phyloP scores from a whole-genome alignment of 2,888 invertebrate species.

The Neoascia interrupta region DNA sequence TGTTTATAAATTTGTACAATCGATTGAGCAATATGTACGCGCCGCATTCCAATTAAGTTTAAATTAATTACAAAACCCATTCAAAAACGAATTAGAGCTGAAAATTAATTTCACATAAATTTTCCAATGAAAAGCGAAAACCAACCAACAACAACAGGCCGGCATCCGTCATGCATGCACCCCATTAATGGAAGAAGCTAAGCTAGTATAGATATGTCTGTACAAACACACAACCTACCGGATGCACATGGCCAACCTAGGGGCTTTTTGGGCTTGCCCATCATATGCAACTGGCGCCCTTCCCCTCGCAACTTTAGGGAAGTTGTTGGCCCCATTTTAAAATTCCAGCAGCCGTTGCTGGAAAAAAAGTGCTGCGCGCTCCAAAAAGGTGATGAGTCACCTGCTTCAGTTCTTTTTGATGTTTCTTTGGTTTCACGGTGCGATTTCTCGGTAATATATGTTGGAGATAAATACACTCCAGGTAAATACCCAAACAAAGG shows the following conservation, averaged over 20 bases:
- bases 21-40: slow-evolving; percentile 42
- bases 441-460: slow-evolving; percentile 5
- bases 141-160: slow-evolving; percentile 6
- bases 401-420: slow-evolving; percentile 50
- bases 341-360: slow-evolving; percentile 42
- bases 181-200: slow-evolving; percentile 8
- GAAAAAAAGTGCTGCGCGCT: slow-evolving; percentile 16
- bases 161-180: slow-evolving; percentile 22
- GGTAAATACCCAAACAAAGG: slow-evolving; percentile 43
- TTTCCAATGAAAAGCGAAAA: slow-evolving; percentile 63
- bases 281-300: background rate
- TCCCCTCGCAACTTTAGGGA: slow-evolving; percentile 15
- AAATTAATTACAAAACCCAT: slow-evolving; percentile 64
- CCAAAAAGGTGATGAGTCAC: slow-evolving; percentile 57
- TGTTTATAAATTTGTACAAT: slow-evolving; percentile 15
- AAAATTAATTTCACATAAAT: slow-evolving; percentile 68
- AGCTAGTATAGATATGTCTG: no score
- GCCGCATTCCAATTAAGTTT: slow-evolving; percentile 26
- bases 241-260: slow-evolving; percentile 39
- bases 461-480: slow-evolving; percentile 20
- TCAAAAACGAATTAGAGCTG: slow-evolving; percentile 64
- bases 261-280: slow-evolving; percentile 49
- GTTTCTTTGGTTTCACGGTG: slow-evolving; percentile 23
- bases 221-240: slow-evolving; percentile 29
- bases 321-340: slow-evolving; percentile 54